phyloP scores from a whole-genome alignment of 2,888 invertebrate species.

The Patella ulyssiponensis region DNA sequence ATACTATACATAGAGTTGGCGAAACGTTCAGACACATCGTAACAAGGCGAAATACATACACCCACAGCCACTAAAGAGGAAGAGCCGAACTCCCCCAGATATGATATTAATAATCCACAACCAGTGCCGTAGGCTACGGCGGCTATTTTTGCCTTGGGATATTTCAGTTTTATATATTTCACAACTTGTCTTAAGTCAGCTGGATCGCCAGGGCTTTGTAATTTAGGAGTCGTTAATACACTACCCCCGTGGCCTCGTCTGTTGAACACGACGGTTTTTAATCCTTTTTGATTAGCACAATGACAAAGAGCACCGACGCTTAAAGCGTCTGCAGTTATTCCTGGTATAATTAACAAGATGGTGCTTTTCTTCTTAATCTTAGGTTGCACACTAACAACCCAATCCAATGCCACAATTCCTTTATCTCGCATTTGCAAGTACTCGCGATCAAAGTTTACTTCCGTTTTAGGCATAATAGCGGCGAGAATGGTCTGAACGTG shows the following conservation, averaged over 20 bases:
- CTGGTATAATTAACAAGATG: constrained; percentile 59
- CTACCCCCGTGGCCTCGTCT: constrained; percentile 63
- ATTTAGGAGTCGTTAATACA: constrained; percentile 59
- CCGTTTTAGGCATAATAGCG: constrained; percentile 34
- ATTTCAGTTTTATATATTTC: constrained; percentile 55
- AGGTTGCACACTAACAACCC: constrained; percentile 46
- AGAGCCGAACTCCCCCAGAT: constrained; percentile 67
- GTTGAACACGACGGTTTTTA: constrained; percentile 64
- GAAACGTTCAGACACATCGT: constrained; percentile 50
- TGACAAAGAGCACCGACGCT: constrained; percentile 46
- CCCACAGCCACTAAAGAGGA: constrained; percentile 57
- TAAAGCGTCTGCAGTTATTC: constrained; percentile 56
- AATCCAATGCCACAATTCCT: constrained; percentile 66
- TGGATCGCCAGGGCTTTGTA: constrained; percentile 64
- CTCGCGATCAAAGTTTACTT: constrained; percentile 57
- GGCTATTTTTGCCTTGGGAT: constrained; percentile 49
- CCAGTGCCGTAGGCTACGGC: constrained; percentile 64
- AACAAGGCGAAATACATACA: constrained; percentile 64
- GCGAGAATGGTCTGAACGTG: constrained; percentile 63
- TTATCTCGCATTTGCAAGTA: constrained; percentile 64
- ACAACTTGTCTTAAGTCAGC: constrained; percentile 61
- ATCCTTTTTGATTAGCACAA: constrained; percentile 48
- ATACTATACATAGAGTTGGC: constrained; percentile 46
- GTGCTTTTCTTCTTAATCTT: constrained; percentile 45
- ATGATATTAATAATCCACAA: constrained; percentile 62